Evolutionary conservation across 2,797 vertebrate genomes (phyloP), one percentile per base, ranked within the genome.

Genomic region (Acestrorhynchus altus): DNA sequence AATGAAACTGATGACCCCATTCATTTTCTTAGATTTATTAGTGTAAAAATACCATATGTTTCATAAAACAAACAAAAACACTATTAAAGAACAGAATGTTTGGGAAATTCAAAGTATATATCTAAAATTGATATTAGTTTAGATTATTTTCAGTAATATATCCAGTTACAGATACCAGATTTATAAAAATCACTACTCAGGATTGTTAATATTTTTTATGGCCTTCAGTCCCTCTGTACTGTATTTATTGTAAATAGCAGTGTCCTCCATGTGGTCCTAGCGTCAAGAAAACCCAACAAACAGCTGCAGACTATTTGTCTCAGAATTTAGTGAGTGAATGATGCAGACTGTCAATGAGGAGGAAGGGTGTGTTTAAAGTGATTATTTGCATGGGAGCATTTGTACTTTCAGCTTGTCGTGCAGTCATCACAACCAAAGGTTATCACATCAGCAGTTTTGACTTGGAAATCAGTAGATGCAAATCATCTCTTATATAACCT

Each of bases 401-500:
- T 73, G 54, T 66, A n/a, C 40, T 74, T 74, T 56, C 8, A 20
- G 11, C 51, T 28, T 54, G 26, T 52, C 26, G 28, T n/a, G 54
- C 46, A 35, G 1, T 35, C 54, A 40, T 63, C 20, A 15, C 26
- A 69, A 61, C 60, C 65, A 70, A 71, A 80, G 72, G 54, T 60
- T 74, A 78, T 51, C 40, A 0, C 46, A 54, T 60, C 54, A 61
- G 16, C n/a, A 28, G 51, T 80, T 83, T 86, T 84, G 81, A 78
- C 82, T 84, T 73, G 78, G 49, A 86, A 84, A 86, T 60, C 76
- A 76, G 47, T 40, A 15, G 35, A 86, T 81, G 83, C 74, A 86
- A 86, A 86, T 66, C 3, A 74, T 18, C 4, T 39, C 42, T 70
- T 70, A 47, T 35, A 71, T 57, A 72, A 39, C 56, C 28, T 74